Evolutionary conservation across 1,140 invertebrate genomes (phyloP).

Genomic region (Drosophila nannoptera): DNA sequence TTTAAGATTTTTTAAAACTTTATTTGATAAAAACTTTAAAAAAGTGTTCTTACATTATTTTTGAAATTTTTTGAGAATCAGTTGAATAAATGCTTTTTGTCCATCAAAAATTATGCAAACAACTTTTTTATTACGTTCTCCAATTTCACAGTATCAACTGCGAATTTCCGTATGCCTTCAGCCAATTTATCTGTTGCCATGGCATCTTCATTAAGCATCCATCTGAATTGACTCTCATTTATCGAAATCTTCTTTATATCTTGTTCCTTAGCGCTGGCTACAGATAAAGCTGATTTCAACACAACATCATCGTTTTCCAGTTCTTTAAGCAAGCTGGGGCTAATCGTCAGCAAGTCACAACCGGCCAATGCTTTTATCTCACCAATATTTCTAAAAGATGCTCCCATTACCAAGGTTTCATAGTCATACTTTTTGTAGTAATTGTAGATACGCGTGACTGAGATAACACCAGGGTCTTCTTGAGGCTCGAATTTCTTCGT

Average conservation of each 20-base stretch:
- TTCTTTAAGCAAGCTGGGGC: conserved; percentile 91
- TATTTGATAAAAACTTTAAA: neutral
- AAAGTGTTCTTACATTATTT: neutral
- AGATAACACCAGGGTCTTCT: conserved; percentile 96
- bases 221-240: conserved; percentile 92
- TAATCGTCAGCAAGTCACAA: conserved; percentile 98
- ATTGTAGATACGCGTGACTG: conserved; percentile 98
- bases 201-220: conserved; percentile 97
- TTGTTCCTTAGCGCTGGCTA: conserved; percentile 82
- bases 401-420: conserved; percentile 99
- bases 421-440: conserved; percentile 99
- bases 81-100: neutral
- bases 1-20: neutral
- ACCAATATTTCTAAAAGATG: conserved; percentile 97
- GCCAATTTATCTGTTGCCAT: conserved; percentile 99
- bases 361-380: conserved; percentile 97
- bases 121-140: conserved; percentile 84
- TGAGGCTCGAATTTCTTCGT: conserved; percentile 89
- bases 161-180: conserved; percentile 98
- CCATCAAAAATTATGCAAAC: conserved; percentile 29
- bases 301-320: conserved; percentile 85
- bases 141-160: conserved; percentile 94
- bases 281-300: conserved; percentile 80
- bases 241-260: conserved; percentile 89
- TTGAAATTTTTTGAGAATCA: too few species aligned